Conservation (phyloP, 2,113 vertebrate species). For the Caracal caracal region DNA sequence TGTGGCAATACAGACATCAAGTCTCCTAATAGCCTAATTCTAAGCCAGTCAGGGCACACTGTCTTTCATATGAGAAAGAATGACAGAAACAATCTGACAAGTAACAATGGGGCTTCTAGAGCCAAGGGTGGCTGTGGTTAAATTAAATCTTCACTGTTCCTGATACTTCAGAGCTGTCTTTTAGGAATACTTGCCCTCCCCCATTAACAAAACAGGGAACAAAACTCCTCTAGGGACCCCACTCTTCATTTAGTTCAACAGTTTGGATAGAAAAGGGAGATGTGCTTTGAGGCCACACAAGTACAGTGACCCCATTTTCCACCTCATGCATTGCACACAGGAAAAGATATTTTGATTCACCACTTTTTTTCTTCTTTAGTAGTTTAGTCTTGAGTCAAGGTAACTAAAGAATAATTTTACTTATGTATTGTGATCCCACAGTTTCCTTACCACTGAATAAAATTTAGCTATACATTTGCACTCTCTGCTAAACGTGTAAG, state of each 20-base stretch:
- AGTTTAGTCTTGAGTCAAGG: background rate
- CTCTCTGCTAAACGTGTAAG: background rate
- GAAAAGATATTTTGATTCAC: background rate
- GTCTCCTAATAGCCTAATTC: background rate
- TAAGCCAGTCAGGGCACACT: background rate
- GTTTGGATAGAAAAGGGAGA: background rate
- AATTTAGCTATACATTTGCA: background rate
- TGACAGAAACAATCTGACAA: background rate
- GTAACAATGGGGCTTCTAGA: background rate
- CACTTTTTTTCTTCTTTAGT: background rate
- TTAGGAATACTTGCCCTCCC: background rate
- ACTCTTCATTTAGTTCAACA: background rate
- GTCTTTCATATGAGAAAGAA: background rate
- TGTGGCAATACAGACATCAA: background rate
- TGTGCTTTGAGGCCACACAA: background rate
- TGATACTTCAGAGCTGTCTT: background rate
- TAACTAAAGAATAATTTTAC: background rate
- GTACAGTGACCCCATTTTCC: background rate
- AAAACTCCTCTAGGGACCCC: background rate
- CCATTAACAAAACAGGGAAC: background rate
- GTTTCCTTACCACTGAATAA: background rate
- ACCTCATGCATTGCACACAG: background rate
- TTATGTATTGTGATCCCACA: background rate
- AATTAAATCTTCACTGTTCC: background rate
- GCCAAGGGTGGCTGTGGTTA: background rate